A percentile compares a stretch with the other conserved stretches of the same genome.
Evolutionary conservation across 2,797 vertebrate species (phyloP).

Genomic region (Darevskia nairensis): DNA sequence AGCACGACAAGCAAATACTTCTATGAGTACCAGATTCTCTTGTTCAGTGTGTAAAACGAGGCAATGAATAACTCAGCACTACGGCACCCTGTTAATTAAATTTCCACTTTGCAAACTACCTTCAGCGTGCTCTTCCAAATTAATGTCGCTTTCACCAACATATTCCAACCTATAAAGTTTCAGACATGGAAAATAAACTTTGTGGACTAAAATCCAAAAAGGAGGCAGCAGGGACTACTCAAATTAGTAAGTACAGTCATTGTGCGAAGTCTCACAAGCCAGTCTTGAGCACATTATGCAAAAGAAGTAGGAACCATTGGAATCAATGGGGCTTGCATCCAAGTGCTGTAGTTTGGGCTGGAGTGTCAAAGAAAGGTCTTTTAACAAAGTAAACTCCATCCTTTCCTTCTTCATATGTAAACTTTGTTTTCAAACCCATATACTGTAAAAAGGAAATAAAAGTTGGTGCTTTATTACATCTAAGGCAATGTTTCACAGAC

Average conservation of each 20-base stretch:
- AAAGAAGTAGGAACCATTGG: neutral
- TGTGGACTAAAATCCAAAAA: constrained; percentile 1
- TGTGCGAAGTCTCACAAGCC: neutral
- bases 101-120: neutral
- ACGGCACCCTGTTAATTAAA: constrained; percentile 8
- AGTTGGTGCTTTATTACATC: neutral
- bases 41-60: neutral
- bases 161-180: neutral
- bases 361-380: neutral
- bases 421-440: neutral
- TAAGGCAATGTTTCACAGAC: too few species aligned
- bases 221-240: neutral
- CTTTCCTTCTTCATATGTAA: neutral
- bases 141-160: neutral
- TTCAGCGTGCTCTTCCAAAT: neutral
- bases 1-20: neutral
- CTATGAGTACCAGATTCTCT: neutral
- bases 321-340: neutral
- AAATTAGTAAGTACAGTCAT: neutral
- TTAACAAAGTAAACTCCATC: neutral
- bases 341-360: neutral
- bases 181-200: neutral
- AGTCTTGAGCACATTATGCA: neutral
- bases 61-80: neutral
- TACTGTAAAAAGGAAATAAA: neutral